Conservation (phyloP, 2,113 vertebrate species). For the Oncorhynchus gorbuscha region DNA sequence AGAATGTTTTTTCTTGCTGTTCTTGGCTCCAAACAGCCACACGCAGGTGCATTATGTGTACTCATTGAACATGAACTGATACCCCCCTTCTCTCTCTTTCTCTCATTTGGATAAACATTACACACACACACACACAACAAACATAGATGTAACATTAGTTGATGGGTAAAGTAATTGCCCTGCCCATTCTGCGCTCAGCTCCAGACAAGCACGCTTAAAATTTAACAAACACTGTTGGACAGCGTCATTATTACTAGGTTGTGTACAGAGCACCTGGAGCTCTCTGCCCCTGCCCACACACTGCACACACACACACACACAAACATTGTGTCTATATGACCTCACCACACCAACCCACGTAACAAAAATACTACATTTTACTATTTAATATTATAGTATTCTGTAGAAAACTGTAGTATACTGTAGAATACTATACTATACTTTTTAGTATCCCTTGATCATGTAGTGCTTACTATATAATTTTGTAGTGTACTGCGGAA, state of each 20-base stretch:
- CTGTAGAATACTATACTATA: too few relatives aligned
- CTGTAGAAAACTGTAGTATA: neutral
- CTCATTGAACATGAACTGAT: neutral
- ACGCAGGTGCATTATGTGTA: too few relatives aligned
- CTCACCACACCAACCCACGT: too few relatives aligned
- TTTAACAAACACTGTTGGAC: conserved; percentile 26
- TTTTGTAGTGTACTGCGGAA: too few relatives aligned
- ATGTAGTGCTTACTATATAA: too few relatives aligned
- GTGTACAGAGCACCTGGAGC: conserved; percentile 53
- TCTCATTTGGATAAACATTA: neutral
- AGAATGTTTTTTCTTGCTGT: too few relatives aligned
- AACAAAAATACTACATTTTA: too few relatives aligned
- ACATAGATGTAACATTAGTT: conserved; percentile 44
- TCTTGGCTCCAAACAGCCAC: too few relatives aligned
- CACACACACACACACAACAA: neutral
- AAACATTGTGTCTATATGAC: neutral
- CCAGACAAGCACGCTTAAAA: conserved; percentile 50
- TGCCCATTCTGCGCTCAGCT: conserved; percentile 26
- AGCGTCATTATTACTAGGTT: conserved; percentile 57
- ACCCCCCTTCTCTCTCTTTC: neutral
- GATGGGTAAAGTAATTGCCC: conserved; percentile 65
- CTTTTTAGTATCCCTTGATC: too few relatives aligned
- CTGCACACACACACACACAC: conserved; percentile 7
- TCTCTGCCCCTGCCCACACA: neutral
- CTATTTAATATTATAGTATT: neutral